A percentile compares a stretch with the other conserved stretches of the same genome.
Evolutionary conservation across 2,888 invertebrate species (phyloP).

Genomic region (Drosophila meridiana): DNA sequence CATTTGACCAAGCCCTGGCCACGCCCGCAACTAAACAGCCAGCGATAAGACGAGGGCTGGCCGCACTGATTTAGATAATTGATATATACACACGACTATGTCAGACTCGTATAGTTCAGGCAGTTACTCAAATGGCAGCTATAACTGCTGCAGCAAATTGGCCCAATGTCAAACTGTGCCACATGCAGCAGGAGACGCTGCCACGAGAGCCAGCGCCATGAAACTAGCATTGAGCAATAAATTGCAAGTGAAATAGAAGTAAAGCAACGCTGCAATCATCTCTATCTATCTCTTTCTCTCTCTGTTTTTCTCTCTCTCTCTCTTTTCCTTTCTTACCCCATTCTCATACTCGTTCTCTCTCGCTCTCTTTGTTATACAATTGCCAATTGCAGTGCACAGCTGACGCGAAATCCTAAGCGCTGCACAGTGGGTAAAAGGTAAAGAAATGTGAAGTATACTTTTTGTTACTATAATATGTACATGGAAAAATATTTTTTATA

Average conservation of each 20-base stretch:
- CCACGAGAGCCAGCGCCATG: not conserved
- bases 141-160: conserved; percentile 51
- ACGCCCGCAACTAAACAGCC: conserved; percentile 8
- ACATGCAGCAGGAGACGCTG: conserved; percentile 20
- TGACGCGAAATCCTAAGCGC: not conserved
- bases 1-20: not conserved
- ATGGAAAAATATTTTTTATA: too few species aligned
- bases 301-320: not conserved
- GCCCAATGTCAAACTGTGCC: conserved; percentile 50
- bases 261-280: not conserved
- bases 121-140: not conserved
- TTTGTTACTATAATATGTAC: not conserved
- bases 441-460: not conserved
- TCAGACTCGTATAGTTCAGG: not conserved
- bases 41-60: conserved; percentile 7
- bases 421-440: not conserved
- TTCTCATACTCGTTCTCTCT: not conserved
- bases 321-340: not conserved
- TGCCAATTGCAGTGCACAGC: conserved; percentile 12
- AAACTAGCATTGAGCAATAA: conserved; percentile 46
- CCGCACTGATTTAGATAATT: not conserved
- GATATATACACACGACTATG: not conserved
- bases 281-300: not conserved
- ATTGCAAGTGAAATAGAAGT: conserved; percentile 60
- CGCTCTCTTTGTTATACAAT: conserved; percentile 6